phyloP scores from a whole-genome alignment of 2,888 invertebrate genomes.

The Nudaria mundana region DNA sequence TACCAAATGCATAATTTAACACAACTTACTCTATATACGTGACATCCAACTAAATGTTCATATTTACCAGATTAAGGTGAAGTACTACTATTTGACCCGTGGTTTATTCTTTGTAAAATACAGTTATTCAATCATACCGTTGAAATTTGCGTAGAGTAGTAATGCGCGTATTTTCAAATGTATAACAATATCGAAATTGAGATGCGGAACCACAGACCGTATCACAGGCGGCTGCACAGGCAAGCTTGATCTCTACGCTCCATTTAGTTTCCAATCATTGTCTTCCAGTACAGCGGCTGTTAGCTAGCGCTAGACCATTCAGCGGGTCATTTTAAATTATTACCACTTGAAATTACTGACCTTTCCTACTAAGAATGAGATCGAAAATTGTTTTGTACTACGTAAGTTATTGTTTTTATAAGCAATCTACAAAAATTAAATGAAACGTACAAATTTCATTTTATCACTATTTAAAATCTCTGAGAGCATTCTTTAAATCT shows the following conservation, averaged over 20 bases:
- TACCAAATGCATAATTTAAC: slow-evolving; percentile 16
- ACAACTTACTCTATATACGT: slow-evolving; percentile 11
- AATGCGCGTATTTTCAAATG: slow-evolving; percentile 62
- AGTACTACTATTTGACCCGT: slow-evolving; percentile 41
- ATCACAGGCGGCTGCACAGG: slow-evolving; percentile 48
- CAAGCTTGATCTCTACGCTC: slow-evolving; percentile 53
- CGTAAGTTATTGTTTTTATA: too few relatives aligned
- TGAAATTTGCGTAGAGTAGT: slow-evolving; percentile 47
- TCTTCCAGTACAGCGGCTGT: slow-evolving; percentile 22
- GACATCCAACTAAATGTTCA: slow-evolving; percentile 9
- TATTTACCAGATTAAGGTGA: slow-evolving; percentile 11
- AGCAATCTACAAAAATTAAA: too few relatives aligned
- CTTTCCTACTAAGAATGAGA: too few relatives aligned
- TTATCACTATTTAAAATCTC: too few relatives aligned
- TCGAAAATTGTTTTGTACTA: too few relatives aligned
- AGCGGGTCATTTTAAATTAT: neutral
- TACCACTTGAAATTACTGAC: neutral
- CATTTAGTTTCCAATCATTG: slow-evolving; percentile 43
- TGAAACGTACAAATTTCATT: too few relatives aligned
- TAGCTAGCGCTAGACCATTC: neutral
- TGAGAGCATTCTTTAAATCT: too few relatives aligned
- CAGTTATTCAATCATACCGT: slow-evolving; percentile 64
- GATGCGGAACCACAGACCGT: slow-evolving; percentile 57
- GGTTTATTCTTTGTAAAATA: slow-evolving; percentile 35
- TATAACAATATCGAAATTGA: slow-evolving; percentile 46